Evolutionary conservation across 2,888 invertebrate genomes (phyloP).

Genomic region (Pyralis farinalis): DNA sequence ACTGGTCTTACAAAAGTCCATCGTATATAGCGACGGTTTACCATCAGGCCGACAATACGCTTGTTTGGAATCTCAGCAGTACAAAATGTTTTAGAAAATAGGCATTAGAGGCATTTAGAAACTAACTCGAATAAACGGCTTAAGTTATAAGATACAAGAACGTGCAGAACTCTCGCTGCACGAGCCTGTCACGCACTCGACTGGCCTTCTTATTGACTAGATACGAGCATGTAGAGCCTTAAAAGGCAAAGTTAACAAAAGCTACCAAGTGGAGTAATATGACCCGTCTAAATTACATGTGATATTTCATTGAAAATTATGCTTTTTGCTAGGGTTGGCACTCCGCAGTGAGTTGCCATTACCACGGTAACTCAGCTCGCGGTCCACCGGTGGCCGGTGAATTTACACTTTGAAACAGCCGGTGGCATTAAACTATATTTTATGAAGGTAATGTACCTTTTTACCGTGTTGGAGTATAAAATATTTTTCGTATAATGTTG

Average conservation of each 20-base stretch:
- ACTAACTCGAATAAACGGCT: no score
- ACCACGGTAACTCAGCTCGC: neutral
- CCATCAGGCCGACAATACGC: no score
- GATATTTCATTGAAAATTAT: constrained; percentile 25
- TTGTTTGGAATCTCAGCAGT: no score
- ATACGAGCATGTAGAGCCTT: no score
- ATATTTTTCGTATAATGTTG: constrained; percentile 1
- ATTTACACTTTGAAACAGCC: constrained; percentile 10
- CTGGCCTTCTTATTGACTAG: no score
- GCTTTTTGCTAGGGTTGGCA: constrained; percentile 21
- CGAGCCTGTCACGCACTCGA: no score
- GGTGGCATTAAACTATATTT: constrained; percentile 7
- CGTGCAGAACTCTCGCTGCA: no score
- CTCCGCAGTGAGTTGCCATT: neutral
- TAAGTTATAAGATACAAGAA: no score
- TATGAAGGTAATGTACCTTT: constrained; percentile 6
- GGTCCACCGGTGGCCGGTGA: neutral
- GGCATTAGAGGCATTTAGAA: no score
- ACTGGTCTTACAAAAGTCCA: no score
- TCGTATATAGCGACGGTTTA: no score
- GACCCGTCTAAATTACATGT: constrained; percentile 20
- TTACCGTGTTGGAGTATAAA: neutral
- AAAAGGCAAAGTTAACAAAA: constrained; percentile 10
- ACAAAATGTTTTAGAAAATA: no score
- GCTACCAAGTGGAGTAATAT: constrained; percentile 15